phyloP scores from a whole-genome alignment of 2,888 invertebrate species.

The Junonia oenone region DNA sequence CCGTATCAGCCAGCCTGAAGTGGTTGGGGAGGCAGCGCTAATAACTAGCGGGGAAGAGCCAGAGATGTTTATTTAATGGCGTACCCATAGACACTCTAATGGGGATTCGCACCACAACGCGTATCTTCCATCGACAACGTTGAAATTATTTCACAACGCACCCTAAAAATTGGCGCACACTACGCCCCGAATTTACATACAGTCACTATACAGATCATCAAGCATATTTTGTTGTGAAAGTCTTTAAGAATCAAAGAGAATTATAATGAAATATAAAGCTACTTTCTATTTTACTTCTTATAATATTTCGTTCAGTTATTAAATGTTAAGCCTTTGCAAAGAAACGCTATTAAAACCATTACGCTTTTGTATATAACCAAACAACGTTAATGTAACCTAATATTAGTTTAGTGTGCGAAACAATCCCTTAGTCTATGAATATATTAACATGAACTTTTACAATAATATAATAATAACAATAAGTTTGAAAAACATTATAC shows the following conservation, averaged over 20 bases:
- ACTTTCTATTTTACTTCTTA: too few relatives aligned
- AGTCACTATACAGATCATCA: neutral
- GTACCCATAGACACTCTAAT: slow-evolving; percentile 71
- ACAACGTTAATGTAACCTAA: too few relatives aligned
- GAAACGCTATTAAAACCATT: too few relatives aligned
- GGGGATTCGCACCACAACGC: slow-evolving; percentile 48
- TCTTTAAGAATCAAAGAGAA: neutral
- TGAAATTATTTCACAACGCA: slow-evolving; percentile 38
- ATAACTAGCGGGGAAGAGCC: slow-evolving; percentile 68
- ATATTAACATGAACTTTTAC: too few relatives aligned
- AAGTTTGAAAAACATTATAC: too few relatives aligned
- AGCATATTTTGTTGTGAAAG: neutral
- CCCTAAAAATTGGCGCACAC: slow-evolving; percentile 7
- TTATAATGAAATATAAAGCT: too few relatives aligned
- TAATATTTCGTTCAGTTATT: too few relatives aligned
- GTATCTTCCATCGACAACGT: slow-evolving; percentile 34
- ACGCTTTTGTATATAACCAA: too few relatives aligned
- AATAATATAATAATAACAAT: too few relatives aligned
- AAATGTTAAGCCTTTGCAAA: too few relatives aligned
- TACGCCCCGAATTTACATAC: neutral
- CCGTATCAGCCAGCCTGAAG: slow-evolving; percentile 71
- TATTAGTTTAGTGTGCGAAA: too few relatives aligned
- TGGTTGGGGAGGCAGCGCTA: slow-evolving; percentile 69
- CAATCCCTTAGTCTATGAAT: too few relatives aligned
- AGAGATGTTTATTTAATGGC: slow-evolving; percentile 79